Conservation (phyloP, 2,113 vertebrate genomes). For the Nyctibius bracteatus region DNA sequence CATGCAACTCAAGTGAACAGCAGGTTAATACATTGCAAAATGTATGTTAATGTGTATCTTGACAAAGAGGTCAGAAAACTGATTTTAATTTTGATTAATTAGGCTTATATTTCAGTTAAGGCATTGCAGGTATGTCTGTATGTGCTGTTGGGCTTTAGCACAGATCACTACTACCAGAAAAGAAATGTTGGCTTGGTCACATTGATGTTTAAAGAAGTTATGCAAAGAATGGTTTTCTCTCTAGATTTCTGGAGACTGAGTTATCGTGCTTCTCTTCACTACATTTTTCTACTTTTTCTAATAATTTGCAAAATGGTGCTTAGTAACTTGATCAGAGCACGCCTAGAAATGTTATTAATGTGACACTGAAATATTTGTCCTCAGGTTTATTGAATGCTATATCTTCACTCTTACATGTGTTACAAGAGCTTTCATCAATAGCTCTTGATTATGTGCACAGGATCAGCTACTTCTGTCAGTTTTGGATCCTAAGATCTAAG, state of each 20-base stretch:
- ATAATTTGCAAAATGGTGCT: background rate
- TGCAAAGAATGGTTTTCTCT: background rate
- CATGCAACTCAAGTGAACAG: background rate
- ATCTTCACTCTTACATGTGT: background rate
- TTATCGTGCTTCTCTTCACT: background rate
- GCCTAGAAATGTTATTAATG: background rate
- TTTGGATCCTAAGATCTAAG: background rate
- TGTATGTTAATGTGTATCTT: background rate
- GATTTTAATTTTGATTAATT: background rate
- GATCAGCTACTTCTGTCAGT: background rate
- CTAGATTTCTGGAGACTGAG: background rate
- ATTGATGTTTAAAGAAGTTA: background rate
- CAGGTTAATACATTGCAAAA: background rate
- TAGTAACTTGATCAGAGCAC: background rate
- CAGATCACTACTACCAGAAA: background rate
- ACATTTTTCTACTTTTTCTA: background rate
- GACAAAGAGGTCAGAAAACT: background rate
- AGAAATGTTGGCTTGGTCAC: background rate
- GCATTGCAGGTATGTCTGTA: background rate
- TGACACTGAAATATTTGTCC: background rate
- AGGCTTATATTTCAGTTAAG: background rate
- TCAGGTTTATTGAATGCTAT: background rate
- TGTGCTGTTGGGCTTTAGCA: background rate
- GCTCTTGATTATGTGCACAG: background rate
- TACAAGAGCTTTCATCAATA: background rate